Conservation (phyloP, 2,113 vertebrate species). For the Xenus cinereus region DNA sequence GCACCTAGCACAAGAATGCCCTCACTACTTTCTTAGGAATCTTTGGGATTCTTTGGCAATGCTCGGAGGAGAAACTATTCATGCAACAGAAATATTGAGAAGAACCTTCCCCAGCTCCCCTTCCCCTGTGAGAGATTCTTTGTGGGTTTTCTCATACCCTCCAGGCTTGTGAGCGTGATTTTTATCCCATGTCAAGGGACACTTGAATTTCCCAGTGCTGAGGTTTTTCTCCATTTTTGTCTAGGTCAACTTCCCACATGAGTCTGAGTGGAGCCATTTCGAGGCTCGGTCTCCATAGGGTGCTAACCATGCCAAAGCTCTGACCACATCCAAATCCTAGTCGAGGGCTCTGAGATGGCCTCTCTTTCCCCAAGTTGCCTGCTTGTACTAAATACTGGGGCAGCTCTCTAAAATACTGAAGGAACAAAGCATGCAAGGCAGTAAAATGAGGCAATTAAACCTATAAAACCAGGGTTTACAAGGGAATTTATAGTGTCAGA, state of each 20-base stretch:
- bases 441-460: slow-evolving; percentile 83
- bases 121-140: not conserved
- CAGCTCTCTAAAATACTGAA: slow-evolving; percentile 70
- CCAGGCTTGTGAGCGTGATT: not conserved
- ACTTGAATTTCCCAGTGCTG: not conserved
- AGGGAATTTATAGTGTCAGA: slow-evolving; percentile 82
- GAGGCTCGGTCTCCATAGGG: not conserved
- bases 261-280: slow-evolving; percentile 30
- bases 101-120: not conserved
- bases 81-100: not conserved
- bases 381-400: slow-evolving; percentile 51
- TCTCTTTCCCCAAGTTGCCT: slow-evolving; percentile 22
- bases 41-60: not conserved
- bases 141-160: not conserved
- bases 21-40: not conserved
- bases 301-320: slow-evolving; percentile 8
- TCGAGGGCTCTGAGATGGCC: not conserved
- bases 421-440: slow-evolving; percentile 74
- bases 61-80: not conserved
- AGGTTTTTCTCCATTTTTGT: not conserved
- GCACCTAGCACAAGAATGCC: not conserved
- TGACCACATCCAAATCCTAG: not conserved
- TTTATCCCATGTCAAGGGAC: not conserved
- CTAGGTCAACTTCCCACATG: not conserved
- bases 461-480: slow-evolving; percentile 81